These are phyloP conservation scores for Yoshiicerus persimilis DNA, from an alignment of 1,140 invertebrate species.

Conservation along the genomic window DNA sequence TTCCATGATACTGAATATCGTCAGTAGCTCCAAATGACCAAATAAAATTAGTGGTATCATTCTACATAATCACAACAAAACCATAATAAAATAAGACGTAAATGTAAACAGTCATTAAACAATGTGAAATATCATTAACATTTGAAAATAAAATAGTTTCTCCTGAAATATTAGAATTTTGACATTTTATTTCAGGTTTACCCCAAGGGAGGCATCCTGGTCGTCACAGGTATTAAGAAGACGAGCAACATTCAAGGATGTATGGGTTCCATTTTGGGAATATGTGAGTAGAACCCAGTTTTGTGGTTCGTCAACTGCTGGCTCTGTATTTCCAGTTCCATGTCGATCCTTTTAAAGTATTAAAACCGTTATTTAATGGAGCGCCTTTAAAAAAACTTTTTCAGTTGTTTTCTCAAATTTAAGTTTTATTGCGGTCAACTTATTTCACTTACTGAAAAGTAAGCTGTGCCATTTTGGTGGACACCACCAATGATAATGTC, in stretches of 20 bases:
- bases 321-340: background rate
- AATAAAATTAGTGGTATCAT: slow-evolving; percentile 20
- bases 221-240: background rate
- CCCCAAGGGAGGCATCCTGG: background rate
- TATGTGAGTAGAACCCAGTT: background rate
- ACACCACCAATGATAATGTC: slow-evolving; percentile 3
- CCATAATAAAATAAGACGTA: no score
- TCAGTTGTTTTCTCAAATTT: no score
- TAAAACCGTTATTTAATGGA: background rate
- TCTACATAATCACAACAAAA: background rate
- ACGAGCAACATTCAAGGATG: background rate
- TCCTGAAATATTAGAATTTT: background rate
- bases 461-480: background rate
- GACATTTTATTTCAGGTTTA: background rate
- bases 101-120: background rate
- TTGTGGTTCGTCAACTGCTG: background rate
- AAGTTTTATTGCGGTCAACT: no score
- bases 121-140: no score
- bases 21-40: slow-evolving; percentile 31
- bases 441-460: background rate
- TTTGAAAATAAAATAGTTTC: background rate
- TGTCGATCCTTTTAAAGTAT: background rate
- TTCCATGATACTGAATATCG: slow-evolving; percentile 2
- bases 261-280: background rate
- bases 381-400: no score